These are phyloP conservation scores for Pristionchus fissidentatus DNA, from an alignment of 2,888 invertebrate species.

Conservation along the genomic window DNA sequence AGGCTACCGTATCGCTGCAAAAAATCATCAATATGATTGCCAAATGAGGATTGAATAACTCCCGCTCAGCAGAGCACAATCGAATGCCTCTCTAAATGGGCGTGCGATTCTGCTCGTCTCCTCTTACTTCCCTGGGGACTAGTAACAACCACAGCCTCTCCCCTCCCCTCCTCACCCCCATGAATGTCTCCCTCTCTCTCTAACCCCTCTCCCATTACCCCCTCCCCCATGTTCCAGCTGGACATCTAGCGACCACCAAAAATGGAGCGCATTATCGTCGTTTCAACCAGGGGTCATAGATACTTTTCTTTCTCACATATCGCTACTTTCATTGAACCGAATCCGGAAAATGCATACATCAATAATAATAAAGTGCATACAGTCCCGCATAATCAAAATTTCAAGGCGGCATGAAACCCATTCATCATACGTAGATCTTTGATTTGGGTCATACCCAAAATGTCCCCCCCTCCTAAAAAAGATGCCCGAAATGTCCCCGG, in stretches of 20 bases:
- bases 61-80: neutral
- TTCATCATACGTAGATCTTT: no score
- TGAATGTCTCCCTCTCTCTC: neutral
- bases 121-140: conserved; percentile 30
- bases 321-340: no score
- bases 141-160: neutral
- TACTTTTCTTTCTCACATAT: no score
- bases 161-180: neutral
- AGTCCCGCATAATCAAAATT: no score
- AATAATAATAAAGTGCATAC: no score
- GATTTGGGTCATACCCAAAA: no score
- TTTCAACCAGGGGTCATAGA: neutral
- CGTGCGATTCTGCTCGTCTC: conserved; percentile 14
- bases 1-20: conserved; percentile 29
- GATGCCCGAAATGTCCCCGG: no score
- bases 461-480: no score
- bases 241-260: neutral
- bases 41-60: neutral
- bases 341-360: no score
- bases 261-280: neutral
- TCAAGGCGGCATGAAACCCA: no score
- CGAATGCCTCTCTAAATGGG: neutral
- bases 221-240: neutral
- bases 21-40: neutral
- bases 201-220: neutral